Conservation (phyloP, 2,888 invertebrate species). For the Molorchus minor region DNA sequence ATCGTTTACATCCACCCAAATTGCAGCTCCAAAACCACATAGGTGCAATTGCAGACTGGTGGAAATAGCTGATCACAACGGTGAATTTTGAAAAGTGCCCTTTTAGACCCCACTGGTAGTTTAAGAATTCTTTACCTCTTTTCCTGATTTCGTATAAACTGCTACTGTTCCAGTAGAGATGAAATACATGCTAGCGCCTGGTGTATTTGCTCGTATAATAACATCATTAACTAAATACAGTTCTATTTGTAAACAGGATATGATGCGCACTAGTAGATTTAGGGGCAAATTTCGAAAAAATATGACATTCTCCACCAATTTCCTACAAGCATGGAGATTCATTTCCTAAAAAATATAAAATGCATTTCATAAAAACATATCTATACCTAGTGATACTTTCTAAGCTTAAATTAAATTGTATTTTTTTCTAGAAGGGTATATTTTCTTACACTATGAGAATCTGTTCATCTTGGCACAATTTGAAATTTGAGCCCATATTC, state of each 20-base stretch:
- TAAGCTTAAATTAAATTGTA: no score
- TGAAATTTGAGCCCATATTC: no score
- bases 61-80: no score
- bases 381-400: no score
- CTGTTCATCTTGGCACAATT: no score
- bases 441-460: no score
- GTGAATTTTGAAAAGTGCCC: no score
- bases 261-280: conserved; percentile 63
- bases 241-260: conserved; percentile 64
- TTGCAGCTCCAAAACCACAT: no score
- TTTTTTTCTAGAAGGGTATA: no score
- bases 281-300: conserved; percentile 66
- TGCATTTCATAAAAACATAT: conserved; percentile 8
- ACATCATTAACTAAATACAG: conserved; percentile 67
- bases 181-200: conserved; percentile 68
- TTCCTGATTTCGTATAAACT: conserved; percentile 64
- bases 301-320: conserved; percentile 66
- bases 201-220: conserved; percentile 64
- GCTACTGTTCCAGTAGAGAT: conserved; percentile 68
- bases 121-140: conserved; percentile 54
- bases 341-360: conserved; percentile 60
- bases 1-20: no score
- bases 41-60: no score
- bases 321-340: conserved; percentile 65
- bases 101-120: no score